phyloP scores from a whole-genome alignment of 2,113 vertebrate species.

The Zapornia atra region DNA sequence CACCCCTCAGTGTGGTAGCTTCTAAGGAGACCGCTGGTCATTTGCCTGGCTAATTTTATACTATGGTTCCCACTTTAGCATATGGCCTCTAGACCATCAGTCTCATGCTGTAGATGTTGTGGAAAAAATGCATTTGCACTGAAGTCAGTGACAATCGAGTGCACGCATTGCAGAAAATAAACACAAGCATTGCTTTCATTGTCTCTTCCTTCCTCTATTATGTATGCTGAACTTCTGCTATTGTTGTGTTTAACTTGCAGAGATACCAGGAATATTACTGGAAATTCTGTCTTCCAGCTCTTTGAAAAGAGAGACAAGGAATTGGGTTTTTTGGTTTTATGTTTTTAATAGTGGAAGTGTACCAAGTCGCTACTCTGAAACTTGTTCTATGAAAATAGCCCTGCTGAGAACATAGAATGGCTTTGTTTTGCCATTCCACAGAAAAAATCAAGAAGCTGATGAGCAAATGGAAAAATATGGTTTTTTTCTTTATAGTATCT shows the following conservation, averaged over 20 bases:
- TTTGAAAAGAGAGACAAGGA: slow-evolving; percentile 20
- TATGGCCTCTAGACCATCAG: background rate
- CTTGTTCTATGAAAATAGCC: slow-evolving; percentile 60
- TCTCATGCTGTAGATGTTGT: background rate
- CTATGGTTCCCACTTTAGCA: background rate
- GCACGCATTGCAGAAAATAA: background rate
- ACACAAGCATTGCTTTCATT: slow-evolving; percentile 4
- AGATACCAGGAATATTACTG: background rate
- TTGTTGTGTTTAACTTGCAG: background rate
- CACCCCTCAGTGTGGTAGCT: background rate
- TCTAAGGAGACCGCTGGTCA: background rate
- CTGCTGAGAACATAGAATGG: slow-evolving; percentile 52
- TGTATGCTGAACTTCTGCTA: background rate
- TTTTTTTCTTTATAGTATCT: background rate
- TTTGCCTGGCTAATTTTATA: background rate
- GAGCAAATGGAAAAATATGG: slow-evolving; percentile 55
- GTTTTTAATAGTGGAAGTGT: slow-evolving; percentile 38
- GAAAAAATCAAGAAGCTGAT: slow-evolving; percentile 30
- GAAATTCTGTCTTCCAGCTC: background rate
- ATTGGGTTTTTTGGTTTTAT: background rate
- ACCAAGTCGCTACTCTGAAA: slow-evolving; percentile 46
- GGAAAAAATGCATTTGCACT: background rate
- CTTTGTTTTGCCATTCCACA: slow-evolving; percentile 64
- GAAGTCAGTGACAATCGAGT: background rate
- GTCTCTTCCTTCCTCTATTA: slow-evolving; percentile 29